Percentiles rank a stretch among this genome's conserved stretches.
Evolutionary conservation across 1,140 invertebrate genomes (phyloP).

Genomic region (Cydia pomonella): DNA sequence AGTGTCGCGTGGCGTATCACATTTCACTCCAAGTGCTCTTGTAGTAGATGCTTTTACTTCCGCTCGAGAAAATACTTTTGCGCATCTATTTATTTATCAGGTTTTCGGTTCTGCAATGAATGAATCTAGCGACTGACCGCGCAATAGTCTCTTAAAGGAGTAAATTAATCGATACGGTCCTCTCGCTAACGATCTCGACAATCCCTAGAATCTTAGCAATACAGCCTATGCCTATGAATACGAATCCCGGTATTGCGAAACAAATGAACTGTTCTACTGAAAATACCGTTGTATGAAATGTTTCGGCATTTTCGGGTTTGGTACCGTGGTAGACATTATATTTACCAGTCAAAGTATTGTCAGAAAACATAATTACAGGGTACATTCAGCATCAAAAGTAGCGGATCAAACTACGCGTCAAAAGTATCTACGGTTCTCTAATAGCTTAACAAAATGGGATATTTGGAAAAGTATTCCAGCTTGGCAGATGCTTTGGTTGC

Average conservation of each 20-base stretch:
- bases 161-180: background rate
- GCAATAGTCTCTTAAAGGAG: background rate
- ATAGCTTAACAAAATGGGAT: no score
- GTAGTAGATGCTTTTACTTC: background rate
- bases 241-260: no score
- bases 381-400: no score
- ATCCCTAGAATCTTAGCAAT: background rate
- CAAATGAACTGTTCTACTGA: background rate
- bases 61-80: background rate
- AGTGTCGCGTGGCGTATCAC: background rate
- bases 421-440: no score
- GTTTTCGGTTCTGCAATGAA: background rate
- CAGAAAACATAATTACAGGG: no score
- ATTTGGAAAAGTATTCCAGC: no score
- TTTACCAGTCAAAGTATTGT: no score
- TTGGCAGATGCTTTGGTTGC: no score
- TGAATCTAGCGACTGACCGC: background rate
- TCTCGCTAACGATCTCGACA: background rate
- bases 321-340: no score
- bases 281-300: background rate
- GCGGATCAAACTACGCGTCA: no score
- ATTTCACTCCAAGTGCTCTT: background rate
- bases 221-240: constrained; percentile 1
- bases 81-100: background rate
- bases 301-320: no score